A percentile compares a stretch with the other conserved stretches of the same genome.
These are phyloP conservation scores for Acanthopleura granulata DNA, from an alignment of 2,888 invertebrate species.

Conservation along the genomic window DNA sequence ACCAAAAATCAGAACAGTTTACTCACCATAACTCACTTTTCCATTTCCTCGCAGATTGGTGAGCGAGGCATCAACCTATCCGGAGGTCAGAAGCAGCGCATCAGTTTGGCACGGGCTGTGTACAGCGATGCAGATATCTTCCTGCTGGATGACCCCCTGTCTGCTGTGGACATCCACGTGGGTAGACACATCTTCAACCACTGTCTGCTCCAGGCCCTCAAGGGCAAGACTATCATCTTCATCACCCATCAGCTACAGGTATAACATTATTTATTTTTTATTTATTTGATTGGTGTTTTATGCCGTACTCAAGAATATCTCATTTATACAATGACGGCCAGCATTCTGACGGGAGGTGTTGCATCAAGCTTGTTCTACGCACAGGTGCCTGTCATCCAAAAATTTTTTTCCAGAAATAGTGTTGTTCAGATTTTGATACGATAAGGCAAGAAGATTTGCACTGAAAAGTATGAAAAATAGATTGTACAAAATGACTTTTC, in stretches of 20 bases:
- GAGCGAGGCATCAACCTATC: constrained; percentile 60
- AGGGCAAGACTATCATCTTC: constrained; percentile 56
- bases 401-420: no score
- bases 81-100: constrained; percentile 62
- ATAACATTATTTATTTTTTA: background rate
- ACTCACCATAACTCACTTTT: background rate
- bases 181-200: constrained; percentile 56
- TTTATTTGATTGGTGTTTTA: no score
- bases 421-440: no score
- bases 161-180: constrained; percentile 62
- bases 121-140: constrained; percentile 59
- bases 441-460: no score
- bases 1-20: no score
- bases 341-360: no score
- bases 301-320: no score
- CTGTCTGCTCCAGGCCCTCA: constrained; percentile 47
- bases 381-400: no score
- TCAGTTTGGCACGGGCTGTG: constrained; percentile 58
- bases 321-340: no score
- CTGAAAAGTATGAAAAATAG: no score
- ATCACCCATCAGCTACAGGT: constrained; percentile 64
- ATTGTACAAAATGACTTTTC: no score
- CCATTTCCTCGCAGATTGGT: constrained; percentile 45
- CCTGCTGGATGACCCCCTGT: constrained; percentile 60
- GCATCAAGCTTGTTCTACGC: no score